Conservation (phyloP, 2,113 vertebrate genomes). For the Xiphias gladius region DNA sequence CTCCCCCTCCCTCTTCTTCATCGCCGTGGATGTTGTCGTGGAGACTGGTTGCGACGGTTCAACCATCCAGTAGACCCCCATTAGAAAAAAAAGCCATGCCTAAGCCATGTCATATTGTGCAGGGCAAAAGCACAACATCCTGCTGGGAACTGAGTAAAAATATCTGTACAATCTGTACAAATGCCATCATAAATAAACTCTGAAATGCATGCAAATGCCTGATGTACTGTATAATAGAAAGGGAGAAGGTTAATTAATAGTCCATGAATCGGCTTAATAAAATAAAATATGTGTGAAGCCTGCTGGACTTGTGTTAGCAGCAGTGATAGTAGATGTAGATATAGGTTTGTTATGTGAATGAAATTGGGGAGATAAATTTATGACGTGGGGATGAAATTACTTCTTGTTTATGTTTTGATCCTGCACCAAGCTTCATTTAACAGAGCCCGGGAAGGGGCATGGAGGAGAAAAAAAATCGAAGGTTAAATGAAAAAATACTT, state of each 20-base stretch:
- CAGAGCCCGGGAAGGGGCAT: too few species aligned
- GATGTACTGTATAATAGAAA: neutral
- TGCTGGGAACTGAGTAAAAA: neutral
- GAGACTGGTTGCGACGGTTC: slow-evolving; percentile 23
- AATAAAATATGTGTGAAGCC: neutral
- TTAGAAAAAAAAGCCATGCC: neutral
- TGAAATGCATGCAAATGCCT: neutral
- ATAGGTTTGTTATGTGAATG: neutral
- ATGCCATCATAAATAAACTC: neutral
- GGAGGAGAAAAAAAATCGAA: too few species aligned
- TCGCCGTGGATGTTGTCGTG: slow-evolving; percentile 39
- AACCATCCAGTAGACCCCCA: slow-evolving; percentile 13
- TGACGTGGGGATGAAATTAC: neutral
- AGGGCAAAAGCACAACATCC: neutral
- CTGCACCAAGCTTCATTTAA: neutral
- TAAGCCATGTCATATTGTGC: neutral
- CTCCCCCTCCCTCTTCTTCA: neutral
- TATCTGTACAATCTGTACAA: neutral
- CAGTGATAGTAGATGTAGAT: neutral
- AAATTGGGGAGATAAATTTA: neutral
- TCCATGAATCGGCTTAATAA: neutral
- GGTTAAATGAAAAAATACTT: too few species aligned
- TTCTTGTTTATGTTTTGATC: slow-evolving; percentile 1
- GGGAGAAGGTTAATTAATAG: neutral
- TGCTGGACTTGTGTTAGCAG: neutral